A percentile compares a stretch with the other conserved stretches of the same genome.
phyloP scores from a whole-genome alignment of 2,888 invertebrate species.

The Endomychus coccineus region DNA sequence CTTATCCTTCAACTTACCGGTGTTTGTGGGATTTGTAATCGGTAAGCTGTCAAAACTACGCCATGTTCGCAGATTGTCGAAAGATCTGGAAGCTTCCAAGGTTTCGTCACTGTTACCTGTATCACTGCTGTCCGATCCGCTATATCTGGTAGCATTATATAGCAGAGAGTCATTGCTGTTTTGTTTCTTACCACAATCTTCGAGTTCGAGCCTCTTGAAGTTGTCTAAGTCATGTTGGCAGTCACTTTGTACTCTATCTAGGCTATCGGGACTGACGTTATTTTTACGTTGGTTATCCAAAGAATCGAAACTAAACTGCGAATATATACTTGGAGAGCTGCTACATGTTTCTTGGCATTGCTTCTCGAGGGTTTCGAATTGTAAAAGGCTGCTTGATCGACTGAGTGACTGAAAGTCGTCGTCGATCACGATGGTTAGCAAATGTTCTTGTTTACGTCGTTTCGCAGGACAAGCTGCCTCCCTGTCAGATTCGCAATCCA shows the following conservation, averaged over 20 bases:
- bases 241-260: conserved; percentile 41
- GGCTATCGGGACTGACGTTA: conserved; percentile 47
- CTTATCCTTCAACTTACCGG: conserved; percentile 37
- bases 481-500: conserved; percentile 62
- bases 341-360: conserved; percentile 51
- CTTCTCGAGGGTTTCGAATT: conserved; percentile 76
- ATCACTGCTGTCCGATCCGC: conserved; percentile 44
- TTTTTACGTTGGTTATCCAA: conserved; percentile 44
- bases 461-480: conserved; percentile 71
- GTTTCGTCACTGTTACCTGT: conserved; percentile 33
- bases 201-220: conserved; percentile 36
- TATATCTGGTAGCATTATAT: conserved; percentile 32
- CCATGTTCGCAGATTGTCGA: conserved; percentile 42
- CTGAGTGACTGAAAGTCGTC: conserved; percentile 56
- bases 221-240: conserved; percentile 36
- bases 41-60: conserved; percentile 41
- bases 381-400: conserved; percentile 73
- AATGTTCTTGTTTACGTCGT: conserved; percentile 55
- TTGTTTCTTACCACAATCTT: conserved; percentile 24
- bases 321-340: conserved; percentile 45
- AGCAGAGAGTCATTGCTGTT: conserved; percentile 27
- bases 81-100: conserved; percentile 37
- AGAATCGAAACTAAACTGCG: conserved; percentile 49
- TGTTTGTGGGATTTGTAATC: conserved; percentile 22
- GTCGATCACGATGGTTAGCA: conserved; percentile 33